Conservation (phyloP, 1,140 invertebrate genomes). For the Diorhabda carinulata region DNA sequence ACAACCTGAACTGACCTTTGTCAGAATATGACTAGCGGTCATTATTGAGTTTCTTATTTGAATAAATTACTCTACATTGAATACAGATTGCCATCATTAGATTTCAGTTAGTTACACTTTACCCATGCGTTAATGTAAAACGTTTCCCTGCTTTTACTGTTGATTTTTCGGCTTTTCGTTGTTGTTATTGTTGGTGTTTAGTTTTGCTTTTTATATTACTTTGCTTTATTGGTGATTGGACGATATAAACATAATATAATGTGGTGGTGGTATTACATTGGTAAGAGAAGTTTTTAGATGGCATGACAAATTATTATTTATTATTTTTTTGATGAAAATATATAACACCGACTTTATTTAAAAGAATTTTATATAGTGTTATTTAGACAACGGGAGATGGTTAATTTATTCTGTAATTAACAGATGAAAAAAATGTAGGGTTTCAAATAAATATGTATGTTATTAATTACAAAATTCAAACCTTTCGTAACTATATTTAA, state of each 20-base stretch:
- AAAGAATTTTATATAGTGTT: background rate
- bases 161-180: slow-evolving; percentile 17
- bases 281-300: slow-evolving; percentile 27
- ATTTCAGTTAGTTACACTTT: no score
- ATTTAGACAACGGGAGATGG: no score
- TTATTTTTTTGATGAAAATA: background rate
- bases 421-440: background rate
- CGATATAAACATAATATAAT: slow-evolving; percentile 17
- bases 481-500: no score
- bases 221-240: slow-evolving; percentile 33
- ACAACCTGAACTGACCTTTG: slow-evolving; percentile 11
- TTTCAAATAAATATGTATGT: no score
- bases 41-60: slow-evolving; percentile 20
- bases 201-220: slow-evolving; percentile 23
- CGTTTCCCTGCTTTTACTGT: no score
- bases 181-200: slow-evolving; percentile 10
- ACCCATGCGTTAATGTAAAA: no score
- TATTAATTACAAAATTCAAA: no score
- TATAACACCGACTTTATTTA: background rate
- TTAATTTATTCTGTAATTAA: background rate
- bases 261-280: slow-evolving; percentile 40
- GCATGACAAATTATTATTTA: slow-evolving; percentile 7
- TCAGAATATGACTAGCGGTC: background rate
- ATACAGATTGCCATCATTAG: no score
- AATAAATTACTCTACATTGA: slow-evolving; percentile 10